These are phyloP conservation scores for Mesitornis unicolor DNA, from an alignment of 2,113 vertebrate genomes.

Conservation along the genomic window DNA sequence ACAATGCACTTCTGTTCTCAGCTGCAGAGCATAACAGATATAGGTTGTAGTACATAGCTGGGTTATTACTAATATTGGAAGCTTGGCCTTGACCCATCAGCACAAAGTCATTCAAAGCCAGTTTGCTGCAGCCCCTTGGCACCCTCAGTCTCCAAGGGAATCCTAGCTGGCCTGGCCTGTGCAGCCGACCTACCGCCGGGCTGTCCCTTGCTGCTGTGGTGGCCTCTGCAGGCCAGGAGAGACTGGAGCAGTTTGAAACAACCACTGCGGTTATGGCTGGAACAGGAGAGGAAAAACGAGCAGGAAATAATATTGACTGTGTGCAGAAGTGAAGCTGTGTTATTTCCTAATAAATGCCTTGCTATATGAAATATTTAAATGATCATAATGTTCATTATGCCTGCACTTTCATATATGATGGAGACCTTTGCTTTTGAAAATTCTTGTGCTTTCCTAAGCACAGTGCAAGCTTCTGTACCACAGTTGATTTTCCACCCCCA, in stretches of 20 bases:
- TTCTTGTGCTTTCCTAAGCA: neutral
- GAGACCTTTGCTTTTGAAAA: neutral
- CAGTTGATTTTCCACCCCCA: neutral
- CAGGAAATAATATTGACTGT: neutral
- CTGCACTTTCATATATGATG: neutral
- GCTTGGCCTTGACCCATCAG: neutral
- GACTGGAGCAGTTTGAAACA: neutral
- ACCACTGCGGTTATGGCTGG: neutral
- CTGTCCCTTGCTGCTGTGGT: neutral
- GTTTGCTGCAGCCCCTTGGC: neutral
- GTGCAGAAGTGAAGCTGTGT: neutral
- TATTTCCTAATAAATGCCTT: neutral
- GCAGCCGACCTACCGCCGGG: neutral
- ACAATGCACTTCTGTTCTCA: neutral
- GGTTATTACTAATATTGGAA: neutral
- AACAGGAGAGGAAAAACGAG: accelerated
- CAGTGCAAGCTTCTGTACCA: neutral
- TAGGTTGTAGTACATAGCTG: neutral
- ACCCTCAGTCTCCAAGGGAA: neutral
- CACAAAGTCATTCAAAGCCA: neutral
- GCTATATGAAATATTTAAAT: neutral
- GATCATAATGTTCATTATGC: neutral
- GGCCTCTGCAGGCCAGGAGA: constrained; percentile 12
- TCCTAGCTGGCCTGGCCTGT: neutral
- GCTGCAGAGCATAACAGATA: neutral